Conservation (phyloP, 2,113 vertebrate genomes). For the Meriones unguiculatus region DNA sequence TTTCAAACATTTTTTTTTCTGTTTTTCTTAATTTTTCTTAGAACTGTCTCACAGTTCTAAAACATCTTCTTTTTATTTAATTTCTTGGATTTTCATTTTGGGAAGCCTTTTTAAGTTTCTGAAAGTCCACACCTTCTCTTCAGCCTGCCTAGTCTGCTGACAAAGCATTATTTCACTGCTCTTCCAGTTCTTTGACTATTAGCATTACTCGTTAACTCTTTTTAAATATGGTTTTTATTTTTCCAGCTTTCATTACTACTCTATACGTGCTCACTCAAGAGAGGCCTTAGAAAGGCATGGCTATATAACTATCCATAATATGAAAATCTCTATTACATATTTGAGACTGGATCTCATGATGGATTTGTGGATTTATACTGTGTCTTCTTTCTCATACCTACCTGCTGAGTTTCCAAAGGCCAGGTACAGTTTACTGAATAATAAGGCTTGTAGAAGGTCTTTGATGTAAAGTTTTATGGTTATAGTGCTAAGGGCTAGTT, state of each 20-base stretch:
- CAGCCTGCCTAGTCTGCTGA: neutral
- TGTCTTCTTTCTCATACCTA: neutral
- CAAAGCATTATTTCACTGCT: neutral
- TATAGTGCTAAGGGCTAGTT: neutral
- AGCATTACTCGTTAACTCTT: neutral
- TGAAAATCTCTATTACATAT: neutral
- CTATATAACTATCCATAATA: neutral
- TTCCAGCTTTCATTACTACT: neutral
- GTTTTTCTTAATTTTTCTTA: neutral
- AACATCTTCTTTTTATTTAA: neutral
- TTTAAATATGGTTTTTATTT: neutral
- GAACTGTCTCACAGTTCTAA: neutral
- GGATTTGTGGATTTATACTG: neutral
- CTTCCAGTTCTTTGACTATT: neutral
- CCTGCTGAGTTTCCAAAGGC: neutral
- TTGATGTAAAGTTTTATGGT: neutral
- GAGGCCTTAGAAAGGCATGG: neutral
- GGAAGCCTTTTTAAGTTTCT: neutral
- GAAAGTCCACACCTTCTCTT: neutral
- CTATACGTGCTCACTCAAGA: neutral
- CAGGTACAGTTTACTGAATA: neutral
- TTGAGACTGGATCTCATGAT: neutral
- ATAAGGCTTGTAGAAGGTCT: neutral
- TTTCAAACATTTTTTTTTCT: neutral
- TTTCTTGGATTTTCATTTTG: neutral